Base-by-base conservation (phyloP, 53 echinoderm and acorn worm genomes). In the Echinarachnius parma region DNA sequence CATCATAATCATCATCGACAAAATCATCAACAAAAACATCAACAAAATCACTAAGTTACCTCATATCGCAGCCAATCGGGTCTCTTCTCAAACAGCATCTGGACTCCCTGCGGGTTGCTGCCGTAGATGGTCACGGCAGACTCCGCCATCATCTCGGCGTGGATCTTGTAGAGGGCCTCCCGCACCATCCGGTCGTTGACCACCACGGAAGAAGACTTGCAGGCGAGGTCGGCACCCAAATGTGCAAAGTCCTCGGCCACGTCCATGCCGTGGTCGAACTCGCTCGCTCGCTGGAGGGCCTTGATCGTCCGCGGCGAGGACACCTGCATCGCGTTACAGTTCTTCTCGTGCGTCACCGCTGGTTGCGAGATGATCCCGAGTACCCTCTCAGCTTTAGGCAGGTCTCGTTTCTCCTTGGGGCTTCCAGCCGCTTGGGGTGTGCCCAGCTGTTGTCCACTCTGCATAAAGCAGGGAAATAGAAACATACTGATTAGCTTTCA, bases 111-210 rank as follows among this genome's bases (percentile, higher is more conserved):
- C 22, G 77, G 74, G n/a, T 76, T 81, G 3, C 79, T 77, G 31
- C 81, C 79, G 62, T 85, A 85, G 48, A 89, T 80, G 18, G 86
- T 83, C 37, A 89, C 65, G 5, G 83, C 86, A 14, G 90, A 79
- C 48, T 81, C 74, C 3, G 84, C 84, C 44, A 90, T 77, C 48
- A 84, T 81, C 56, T 94, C 94, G 19, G 90, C 84, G 60, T 94
- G 94, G 56, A 94, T 81, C 62, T 82, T 83, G 52, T 87, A 86
- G 34, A 83, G 87, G 27, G 90, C 82, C 71, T 94, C 94, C 22
- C 84, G 78, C 16, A 92, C 57, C 4, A 85, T 77, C 2, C 87
- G 66, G 28, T 92, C 92, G 39, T 81, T 78, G 55, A 83, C 59
- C 31, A 84, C 55, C 4, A 57, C 72, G 7, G 18, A n/a, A n/a